Evolutionary conservation across 2,888 invertebrate species (phyloP), one percentile per base, ranked within the genome.

Genomic region (Euspilapteryx auroguttella): DNA sequence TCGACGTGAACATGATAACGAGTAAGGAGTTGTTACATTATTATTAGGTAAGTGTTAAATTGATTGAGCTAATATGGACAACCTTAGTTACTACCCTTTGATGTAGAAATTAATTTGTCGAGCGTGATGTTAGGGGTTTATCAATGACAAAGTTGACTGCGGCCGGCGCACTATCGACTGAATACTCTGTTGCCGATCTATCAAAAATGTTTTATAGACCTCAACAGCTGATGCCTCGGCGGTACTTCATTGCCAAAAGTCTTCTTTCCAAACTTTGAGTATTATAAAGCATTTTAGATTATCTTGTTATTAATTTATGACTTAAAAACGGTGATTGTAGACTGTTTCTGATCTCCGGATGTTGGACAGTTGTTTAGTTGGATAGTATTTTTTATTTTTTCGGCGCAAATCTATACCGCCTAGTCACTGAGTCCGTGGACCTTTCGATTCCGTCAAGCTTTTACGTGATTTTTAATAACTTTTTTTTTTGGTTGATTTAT

Each of bases 31-130:
- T 75, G 73, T 73, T 75, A 71, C 69, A 73, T 71, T 75, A 75
- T 69, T 75, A 65, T 69, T 75, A 75, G 71, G 48, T 75, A 75
- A 75, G 75, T 75, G 75, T 75, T 75, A 69, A 73, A 75, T 68
- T 64, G 68, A 71, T 71, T 71, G 66, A 64, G 62, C 66, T 63
- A 54, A 68, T 51, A 62, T 66, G 71, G 75, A 75, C 71, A 71
- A 69, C 68, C 73, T 73, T 57, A 62, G 75, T 75, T 75, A 75
- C 71, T 73, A 65, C 71, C 68, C 68, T 55, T 39, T 50, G 46
- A 59, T 42, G 59, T 73, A 71, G 66, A 64, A 63, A 64, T 65
- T 54, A 69, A 68, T 71, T 65, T 61, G 47, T 63, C 65, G 66
- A 66, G 61, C 14, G 66, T 64, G 62, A 64, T 66, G 71, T 68